Conservation (phyloP, 2,888 invertebrate species). For the Zhuqinia jingwanae region DNA sequence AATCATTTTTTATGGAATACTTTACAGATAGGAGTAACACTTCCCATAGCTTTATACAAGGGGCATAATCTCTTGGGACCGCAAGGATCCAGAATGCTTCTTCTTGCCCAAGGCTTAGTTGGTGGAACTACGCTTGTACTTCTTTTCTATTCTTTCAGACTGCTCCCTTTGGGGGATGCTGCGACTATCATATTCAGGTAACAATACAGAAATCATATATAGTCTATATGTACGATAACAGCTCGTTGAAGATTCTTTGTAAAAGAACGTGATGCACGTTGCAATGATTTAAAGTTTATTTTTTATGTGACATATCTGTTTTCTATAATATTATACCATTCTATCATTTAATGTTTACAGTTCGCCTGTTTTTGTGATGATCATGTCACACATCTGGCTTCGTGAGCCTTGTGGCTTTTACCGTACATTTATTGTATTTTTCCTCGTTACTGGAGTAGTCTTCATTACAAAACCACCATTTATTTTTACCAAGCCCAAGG, state of each 20-base stretch:
- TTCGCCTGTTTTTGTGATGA: slow-evolving; percentile 82
- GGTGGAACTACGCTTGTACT: slow-evolving; percentile 82
- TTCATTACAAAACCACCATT: slow-evolving; percentile 82
- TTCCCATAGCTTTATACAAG: slow-evolving; percentile 80
- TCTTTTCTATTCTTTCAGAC: slow-evolving; percentile 82
- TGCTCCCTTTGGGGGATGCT: slow-evolving; percentile 82
- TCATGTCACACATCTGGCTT: slow-evolving; percentile 81
- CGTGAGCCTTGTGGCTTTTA: slow-evolving; percentile 82
- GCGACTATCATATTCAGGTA: slow-evolving; percentile 82
- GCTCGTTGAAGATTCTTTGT: neutral
- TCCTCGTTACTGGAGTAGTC: slow-evolving; percentile 81
- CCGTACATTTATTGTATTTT: slow-evolving; percentile 81
- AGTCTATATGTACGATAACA: neutral
- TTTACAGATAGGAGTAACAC: slow-evolving; percentile 80
- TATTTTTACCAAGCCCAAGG: slow-evolving; percentile 80
- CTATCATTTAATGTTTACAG: slow-evolving; percentile 77
- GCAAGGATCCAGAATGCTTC: slow-evolving; percentile 80
- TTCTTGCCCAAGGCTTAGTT: slow-evolving; percentile 81
- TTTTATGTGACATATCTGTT: too few species aligned
- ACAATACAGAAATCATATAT: too few species aligned
- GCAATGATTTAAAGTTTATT: too few species aligned
- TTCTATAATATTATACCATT: too few species aligned
- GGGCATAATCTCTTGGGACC: slow-evolving; percentile 81
- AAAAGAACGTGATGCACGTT: neutral
- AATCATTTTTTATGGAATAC: slow-evolving; percentile 13